These are phyloP conservation scores for Ganaspis sp. DNA, from an alignment of 1,140 invertebrate species.

Conservation along the genomic window DNA sequence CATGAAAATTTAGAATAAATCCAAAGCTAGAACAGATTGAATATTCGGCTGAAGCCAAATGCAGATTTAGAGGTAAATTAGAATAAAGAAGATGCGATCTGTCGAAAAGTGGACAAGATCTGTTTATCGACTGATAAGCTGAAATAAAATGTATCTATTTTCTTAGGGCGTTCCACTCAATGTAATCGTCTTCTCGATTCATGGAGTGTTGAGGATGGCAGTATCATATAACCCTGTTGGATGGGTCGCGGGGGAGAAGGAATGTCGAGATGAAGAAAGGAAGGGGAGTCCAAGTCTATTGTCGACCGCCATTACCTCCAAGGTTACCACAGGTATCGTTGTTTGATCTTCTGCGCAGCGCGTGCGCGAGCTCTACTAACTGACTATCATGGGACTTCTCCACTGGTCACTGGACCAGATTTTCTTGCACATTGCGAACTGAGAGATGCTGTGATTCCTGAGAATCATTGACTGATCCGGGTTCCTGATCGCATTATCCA, in stretches of 20 bases:
- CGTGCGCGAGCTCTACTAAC: slow-evolving; percentile 5
- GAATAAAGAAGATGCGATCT: neutral
- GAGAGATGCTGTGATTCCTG: neutral
- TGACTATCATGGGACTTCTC: slow-evolving; percentile 14
- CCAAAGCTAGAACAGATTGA: too few relatives aligned
- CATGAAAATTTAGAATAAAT: too few relatives aligned
- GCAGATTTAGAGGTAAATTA: too few relatives aligned
- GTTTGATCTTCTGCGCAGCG: slow-evolving; percentile 22
- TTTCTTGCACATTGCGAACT: slow-evolving; percentile 42
- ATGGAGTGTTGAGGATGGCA: slow-evolving; percentile 8
- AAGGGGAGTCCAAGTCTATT: slow-evolving; percentile 42
- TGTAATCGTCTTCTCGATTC: slow-evolving; percentile 4
- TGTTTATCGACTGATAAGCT: neutral
- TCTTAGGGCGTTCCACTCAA: neutral
- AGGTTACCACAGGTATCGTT: slow-evolving; percentile 57
- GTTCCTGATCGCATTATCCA: slow-evolving; percentile 24
- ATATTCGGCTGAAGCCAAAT: too few relatives aligned
- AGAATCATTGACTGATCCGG: slow-evolving; percentile 18
- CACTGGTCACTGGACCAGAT: slow-evolving; percentile 38
- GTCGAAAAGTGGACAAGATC: too few relatives aligned
- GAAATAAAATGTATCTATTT: slow-evolving; percentile 10
- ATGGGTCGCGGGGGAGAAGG: slow-evolving; percentile 35
- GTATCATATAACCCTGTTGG: slow-evolving; percentile 12
- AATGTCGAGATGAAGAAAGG: slow-evolving; percentile 44
- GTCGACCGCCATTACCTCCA: slow-evolving; percentile 62